phyloP scores from a whole-genome alignment of 2,888 invertebrate species.

The Alsophila aescularia region DNA sequence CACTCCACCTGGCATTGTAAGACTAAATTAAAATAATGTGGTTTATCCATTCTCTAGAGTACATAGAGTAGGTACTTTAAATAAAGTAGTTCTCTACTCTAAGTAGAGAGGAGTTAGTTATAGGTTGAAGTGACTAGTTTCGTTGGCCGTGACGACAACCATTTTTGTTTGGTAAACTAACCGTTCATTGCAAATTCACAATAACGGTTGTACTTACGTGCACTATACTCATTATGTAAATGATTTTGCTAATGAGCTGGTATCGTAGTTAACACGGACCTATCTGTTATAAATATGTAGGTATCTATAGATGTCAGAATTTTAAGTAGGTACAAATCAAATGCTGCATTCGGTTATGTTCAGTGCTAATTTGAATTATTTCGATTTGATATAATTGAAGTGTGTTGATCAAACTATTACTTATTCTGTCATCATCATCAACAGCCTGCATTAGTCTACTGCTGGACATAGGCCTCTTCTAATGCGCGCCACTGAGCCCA shows the following conservation, averaged over 20 bases:
- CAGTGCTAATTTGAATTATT: constrained; percentile 15
- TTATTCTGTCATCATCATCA: no score
- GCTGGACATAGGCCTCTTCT: no score
- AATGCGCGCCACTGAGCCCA: no score
- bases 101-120: background rate
- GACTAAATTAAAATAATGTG: no score
- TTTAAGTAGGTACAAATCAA: constrained; percentile 13
- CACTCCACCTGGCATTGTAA: no score
- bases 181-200: constrained; percentile 13
- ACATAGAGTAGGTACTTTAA: no score
- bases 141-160: background rate
- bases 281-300: background rate
- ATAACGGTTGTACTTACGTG: constrained; percentile 8
- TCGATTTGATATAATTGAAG: background rate
- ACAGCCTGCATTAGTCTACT: no score
- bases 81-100: background rate
- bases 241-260: constrained; percentile 24
- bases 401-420: no score
- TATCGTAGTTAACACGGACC: constrained; percentile 6
- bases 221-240: constrained; percentile 29
- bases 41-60: no score
- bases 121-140: background rate
- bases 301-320: constrained; percentile 4
- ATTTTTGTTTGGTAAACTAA: constrained; percentile 1
- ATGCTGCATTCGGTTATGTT: background rate